Evolutionary conservation across 1,140 invertebrate genomes (phyloP).

Genomic region (Procambarus virginalis): DNA sequence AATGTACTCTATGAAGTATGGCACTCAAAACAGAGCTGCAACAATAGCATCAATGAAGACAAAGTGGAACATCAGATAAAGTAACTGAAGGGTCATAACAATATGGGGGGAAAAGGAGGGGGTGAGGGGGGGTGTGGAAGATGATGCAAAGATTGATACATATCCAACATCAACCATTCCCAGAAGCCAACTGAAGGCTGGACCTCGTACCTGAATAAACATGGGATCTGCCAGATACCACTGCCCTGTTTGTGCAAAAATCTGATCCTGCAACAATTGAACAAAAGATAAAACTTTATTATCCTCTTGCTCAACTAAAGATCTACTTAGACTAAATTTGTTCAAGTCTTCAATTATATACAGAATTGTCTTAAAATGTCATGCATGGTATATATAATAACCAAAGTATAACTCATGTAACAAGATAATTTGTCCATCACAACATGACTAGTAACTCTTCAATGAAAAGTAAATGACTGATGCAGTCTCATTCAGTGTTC

Average conservation of each 20-base stretch:
- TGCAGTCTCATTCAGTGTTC: no score
- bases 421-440: background rate
- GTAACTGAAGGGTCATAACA: background rate
- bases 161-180: conserved; percentile 50
- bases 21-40: conserved; percentile 6
- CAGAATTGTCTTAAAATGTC: background rate
- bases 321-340: background rate
- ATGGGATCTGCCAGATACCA: conserved; percentile 60
- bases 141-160: conserved; percentile 29
- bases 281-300: conserved; percentile 42
- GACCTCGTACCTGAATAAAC: conserved; percentile 44
- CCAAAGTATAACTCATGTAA: background rate
- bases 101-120: background rate
- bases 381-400: background rate
- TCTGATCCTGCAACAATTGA: conserved; percentile 52
- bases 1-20: background rate
- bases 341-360: background rate
- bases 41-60: background rate
- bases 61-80: background rate
- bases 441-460: background rate
- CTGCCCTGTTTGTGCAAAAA: conserved; percentile 52
- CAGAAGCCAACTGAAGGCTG: conserved; percentile 42
- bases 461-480: background rate
- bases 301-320: conserved; percentile 11
- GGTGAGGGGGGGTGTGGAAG: background rate